These are phyloP conservation scores for Sceloporus tristichus DNA, from an alignment of 2,113 vertebrate species.

Conservation along the genomic window DNA sequence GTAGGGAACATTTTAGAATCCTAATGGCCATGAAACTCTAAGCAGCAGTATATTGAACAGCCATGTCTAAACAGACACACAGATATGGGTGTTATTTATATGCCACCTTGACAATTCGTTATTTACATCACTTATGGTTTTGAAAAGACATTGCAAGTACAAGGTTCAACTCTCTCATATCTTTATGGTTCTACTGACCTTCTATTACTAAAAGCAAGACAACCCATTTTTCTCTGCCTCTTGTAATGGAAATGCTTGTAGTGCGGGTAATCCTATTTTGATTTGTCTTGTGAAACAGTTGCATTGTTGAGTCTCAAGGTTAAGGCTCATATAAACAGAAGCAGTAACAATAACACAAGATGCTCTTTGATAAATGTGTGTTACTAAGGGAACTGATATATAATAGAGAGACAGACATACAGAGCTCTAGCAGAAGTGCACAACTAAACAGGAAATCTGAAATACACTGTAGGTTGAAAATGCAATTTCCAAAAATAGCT, in stretches of 20 bases:
- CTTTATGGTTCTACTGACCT: background rate
- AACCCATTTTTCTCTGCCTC: slow-evolving; percentile 17
- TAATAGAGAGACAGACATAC: background rate
- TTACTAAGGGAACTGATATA: slow-evolving; percentile 12
- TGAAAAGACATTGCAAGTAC: background rate
- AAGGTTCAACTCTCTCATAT: background rate
- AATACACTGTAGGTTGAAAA: background rate
- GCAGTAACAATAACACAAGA: background rate
- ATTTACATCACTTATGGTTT: background rate
- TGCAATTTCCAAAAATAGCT: slow-evolving; percentile 32
- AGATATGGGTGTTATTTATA: background rate
- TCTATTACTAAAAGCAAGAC: background rate
- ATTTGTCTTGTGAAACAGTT: background rate
- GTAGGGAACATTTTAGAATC: background rate
- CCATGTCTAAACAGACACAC: background rate
- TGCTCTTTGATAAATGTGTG: slow-evolving; percentile 1
- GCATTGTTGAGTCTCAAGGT: slow-evolving; percentile 1
- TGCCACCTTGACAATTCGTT: background rate
- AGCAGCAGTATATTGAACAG: background rate
- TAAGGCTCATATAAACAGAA: background rate
- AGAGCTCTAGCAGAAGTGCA: background rate
- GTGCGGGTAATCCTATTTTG: background rate
- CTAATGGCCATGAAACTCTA: background rate
- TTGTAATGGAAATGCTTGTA: background rate
- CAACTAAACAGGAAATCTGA: slow-evolving; percentile 13